Base-by-base conservation (phyloP, 2,888 invertebrate species). In the Conchocele bisecta region DNA sequence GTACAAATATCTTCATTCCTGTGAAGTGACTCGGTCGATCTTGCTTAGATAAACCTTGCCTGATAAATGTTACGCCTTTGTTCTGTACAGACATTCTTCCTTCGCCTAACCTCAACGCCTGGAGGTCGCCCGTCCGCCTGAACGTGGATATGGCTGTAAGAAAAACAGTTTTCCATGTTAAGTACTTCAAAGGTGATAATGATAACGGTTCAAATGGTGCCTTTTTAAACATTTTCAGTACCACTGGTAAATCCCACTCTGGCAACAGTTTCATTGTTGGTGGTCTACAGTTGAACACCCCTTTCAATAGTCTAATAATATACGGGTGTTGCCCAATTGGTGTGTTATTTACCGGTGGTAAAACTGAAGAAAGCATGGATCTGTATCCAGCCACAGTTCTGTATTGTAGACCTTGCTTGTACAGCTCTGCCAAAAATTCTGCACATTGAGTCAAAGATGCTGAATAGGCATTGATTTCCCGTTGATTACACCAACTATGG, bases 121-220 rank as follows among this genome's bases (percentile, higher is more conserved):
- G 70, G 20, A 64, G 31, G 26, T 70, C 64, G 31, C 70, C 59
- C 20, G 46, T 37, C 31, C 64, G 42, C 20, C 70, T 24, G 29
- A 64, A 65, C 13, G 64, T 58, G 17, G 64, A 59, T 20, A 64
- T 59, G n/a, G 64, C 58, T 17, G 48, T 13, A 33, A 70, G 53
- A 35, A 69, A 69, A 42, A 33, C 20, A 48, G 46, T n/a, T 59
- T 59, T 46, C 35, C 46, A 59, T 24, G 59, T 48, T 13, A 59
- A 11, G 48, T 48, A 59, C 37, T 59, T 59, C 13, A 59, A 33
- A 31, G 33, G 35, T 28, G 48, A 4, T n/a, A 29, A 15, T 31
- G 5, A n/a, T 22, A 59, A 35, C 2, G 59, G 59, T 35, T 59
- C 59, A 48, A 35, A 59, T 15, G 59, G 59, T 22, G 35, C 24